These are phyloP conservation scores for Albula goreensis DNA, from an alignment of 2,113 vertebrate species.

Conservation along the genomic window DNA sequence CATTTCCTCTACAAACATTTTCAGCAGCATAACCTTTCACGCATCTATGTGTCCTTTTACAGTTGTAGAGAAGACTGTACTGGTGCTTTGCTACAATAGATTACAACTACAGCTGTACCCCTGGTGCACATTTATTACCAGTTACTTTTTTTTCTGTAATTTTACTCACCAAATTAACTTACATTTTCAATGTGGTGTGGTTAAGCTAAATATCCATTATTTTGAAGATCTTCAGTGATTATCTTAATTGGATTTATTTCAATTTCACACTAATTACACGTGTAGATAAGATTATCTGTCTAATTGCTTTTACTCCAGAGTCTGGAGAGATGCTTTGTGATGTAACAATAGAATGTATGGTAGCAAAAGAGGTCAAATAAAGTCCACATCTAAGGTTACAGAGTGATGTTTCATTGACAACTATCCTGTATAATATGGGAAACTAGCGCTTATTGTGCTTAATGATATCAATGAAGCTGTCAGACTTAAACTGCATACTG, in stretches of 20 bases:
- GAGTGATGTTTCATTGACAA: no score
- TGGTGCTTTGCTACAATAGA: no score
- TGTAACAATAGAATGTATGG: not conserved
- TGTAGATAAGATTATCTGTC: not conserved
- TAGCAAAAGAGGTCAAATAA: not conserved
- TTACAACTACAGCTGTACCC: no score
- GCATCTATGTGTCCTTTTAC: no score
- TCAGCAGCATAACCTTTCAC: no score
- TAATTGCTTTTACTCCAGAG: not conserved
- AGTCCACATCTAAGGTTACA: not conserved
- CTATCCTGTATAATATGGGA: no score
- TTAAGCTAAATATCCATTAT: not conserved
- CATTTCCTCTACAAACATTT: no score
- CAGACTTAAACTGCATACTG: no score
- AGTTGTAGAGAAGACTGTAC: no score
- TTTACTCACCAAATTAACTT: not conserved
- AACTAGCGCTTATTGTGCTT: not conserved
- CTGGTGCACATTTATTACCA: no score
- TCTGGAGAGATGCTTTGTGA: not conserved
- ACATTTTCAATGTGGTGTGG: not conserved
- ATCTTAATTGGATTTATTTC: not conserved
- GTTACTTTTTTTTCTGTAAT: no score
- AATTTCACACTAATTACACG: not conserved
- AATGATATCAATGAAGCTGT: no score
- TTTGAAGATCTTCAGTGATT: not conserved